phyloP scores from a whole-genome alignment of 2,888 invertebrate species.

The Anaspis maculata region DNA sequence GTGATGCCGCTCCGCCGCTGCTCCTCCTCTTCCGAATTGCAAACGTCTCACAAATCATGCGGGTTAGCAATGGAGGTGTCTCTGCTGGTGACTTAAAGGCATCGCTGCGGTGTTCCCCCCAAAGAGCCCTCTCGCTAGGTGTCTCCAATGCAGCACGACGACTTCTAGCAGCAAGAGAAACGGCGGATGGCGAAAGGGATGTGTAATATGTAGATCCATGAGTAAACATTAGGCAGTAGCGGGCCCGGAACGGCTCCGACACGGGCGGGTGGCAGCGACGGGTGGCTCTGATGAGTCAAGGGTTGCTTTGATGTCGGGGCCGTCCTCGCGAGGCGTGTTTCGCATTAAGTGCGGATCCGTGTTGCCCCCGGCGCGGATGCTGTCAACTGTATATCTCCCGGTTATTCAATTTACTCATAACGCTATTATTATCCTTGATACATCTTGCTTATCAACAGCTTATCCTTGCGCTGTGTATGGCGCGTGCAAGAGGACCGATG shows the following conservation, averaged over 20 bases:
- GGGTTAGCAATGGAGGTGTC: no score
- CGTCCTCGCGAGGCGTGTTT: constrained; percentile 21
- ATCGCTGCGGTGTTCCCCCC: no score
- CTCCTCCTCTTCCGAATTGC: no score
- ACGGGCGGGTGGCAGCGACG: no score
- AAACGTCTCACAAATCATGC: no score
- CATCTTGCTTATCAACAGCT: constrained; percentile 20
- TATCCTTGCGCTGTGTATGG: no score
- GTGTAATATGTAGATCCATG: constrained; percentile 15
- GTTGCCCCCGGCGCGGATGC: constrained; percentile 24
- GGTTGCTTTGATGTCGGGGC: constrained; percentile 23
- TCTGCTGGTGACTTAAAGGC: no score
- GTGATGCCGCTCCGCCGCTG: no score
- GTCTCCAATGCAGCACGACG: no score
- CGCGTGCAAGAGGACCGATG: no score
- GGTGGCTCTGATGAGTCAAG: constrained; percentile 20
- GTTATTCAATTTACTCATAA: constrained; percentile 26
- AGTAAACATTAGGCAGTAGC: constrained; percentile 15
- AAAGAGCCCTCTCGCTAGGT: no score
- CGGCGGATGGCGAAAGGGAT: not conserved
- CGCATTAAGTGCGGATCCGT: constrained; percentile 25
- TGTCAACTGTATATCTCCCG: constrained; percentile 21
- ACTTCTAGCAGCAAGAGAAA: not conserved
- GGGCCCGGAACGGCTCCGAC: constrained; percentile 7
- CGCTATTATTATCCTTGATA: constrained; percentile 22